Conservation (phyloP, 2,113 vertebrate genomes). For the Blennius ocellaris region DNA sequence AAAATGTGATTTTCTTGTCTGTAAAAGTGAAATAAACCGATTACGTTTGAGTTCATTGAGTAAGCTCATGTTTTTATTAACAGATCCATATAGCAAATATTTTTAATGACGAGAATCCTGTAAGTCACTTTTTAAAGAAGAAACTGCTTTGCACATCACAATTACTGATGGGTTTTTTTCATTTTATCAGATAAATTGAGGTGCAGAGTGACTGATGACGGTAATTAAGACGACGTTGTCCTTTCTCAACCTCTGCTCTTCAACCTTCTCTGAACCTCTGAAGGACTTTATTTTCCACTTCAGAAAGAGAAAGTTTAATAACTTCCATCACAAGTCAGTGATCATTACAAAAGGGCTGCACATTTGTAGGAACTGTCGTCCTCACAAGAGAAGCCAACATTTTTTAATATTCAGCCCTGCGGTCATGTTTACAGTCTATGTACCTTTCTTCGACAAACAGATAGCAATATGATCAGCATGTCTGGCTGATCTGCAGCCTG, state of each 20-base stretch:
- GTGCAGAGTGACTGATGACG: constrained; percentile 73
- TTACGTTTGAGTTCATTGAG: no score
- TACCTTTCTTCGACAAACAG: constrained; percentile 29
- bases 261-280: constrained; percentile 69
- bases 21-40: no score
- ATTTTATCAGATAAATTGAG: constrained; percentile 71
- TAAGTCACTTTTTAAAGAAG: no score
- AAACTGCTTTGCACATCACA: constrained; percentile 4
- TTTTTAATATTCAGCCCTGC: constrained; percentile 12
- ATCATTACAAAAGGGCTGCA: constrained; percentile 57
- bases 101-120: no score
- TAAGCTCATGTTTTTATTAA: no score
- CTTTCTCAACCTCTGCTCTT: constrained; percentile 70
- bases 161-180: constrained; percentile 65
- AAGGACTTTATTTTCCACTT: constrained; percentile 53
- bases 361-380: constrained; percentile 18
- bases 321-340: constrained; percentile 37
- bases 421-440: constrained; percentile 20
- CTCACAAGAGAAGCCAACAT: constrained; percentile 7
- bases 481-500: constrained; percentile 23
- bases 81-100: no score
- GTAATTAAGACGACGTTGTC: constrained; percentile 78
- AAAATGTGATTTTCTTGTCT: no score
- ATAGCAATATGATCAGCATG: constrained; percentile 11
- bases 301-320: constrained; percentile 58